Percentiles rank a stretch among this genome's conserved stretches.
Conservation (phyloP, 2,888 invertebrate genomes). For the Psylliodes chrysocephalus region DNA sequence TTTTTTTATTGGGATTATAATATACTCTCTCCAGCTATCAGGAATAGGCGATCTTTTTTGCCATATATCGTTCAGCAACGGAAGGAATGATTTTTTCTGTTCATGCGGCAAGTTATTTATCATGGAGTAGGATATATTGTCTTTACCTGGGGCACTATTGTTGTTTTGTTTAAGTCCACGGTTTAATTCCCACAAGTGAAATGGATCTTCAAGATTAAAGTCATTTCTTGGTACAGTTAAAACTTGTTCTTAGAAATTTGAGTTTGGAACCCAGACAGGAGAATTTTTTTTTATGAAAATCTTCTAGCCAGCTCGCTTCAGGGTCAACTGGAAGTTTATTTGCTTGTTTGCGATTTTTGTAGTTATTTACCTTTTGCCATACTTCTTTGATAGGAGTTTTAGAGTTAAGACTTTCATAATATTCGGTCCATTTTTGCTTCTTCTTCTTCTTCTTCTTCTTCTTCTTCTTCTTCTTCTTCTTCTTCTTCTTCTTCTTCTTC, state of each 20-base stretch:
- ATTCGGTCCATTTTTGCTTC: not conserved
- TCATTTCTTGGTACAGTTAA: not conserved
- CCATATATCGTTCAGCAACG: not conserved
- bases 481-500: too few species aligned
- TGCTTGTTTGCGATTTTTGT: not conserved
- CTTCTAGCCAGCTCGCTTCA: not conserved
- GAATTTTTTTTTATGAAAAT: not conserved
- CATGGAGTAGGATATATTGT: not conserved
- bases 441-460: too few species aligned
- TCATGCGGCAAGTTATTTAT: not conserved
- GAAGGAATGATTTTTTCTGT: not conserved
- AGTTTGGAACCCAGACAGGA: not conserved
- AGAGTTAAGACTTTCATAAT: not conserved
- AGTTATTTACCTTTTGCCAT: not conserved
- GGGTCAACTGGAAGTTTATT: not conserved
- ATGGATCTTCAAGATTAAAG: not conserved
- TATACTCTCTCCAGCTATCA: not conserved
- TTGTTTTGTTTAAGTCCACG: not conserved
- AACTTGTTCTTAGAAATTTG: not conserved
- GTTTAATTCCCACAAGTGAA: not conserved
- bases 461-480: too few species aligned
- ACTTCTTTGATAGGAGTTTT: not conserved
- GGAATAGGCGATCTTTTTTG: not conserved
- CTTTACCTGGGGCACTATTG: not conserved
- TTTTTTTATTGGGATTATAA: not conserved